These are phyloP conservation scores for Cheilosia scutellata DNA, from an alignment of 2,888 invertebrate genomes.

Conservation along the genomic window DNA sequence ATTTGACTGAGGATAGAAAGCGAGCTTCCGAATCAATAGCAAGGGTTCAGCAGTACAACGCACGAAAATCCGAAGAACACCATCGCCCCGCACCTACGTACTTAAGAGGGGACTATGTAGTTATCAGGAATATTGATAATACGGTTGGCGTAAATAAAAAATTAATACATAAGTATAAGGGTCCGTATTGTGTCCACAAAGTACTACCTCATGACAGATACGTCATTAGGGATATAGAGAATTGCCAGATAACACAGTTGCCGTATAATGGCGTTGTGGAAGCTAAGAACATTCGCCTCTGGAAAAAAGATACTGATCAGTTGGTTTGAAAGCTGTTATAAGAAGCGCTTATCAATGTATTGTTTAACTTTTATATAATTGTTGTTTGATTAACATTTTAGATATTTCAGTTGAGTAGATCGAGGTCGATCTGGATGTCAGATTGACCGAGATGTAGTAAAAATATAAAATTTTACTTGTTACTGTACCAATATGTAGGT, in stretches of 20 bases:
- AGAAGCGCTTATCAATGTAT: no score
- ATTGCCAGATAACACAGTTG: conserved; percentile 4
- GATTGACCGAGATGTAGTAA: no score
- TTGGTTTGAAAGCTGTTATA: no score
- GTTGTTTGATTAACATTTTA: no score
- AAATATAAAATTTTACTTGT: no score
- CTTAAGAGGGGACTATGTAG: background rate
- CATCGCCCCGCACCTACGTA: background rate
- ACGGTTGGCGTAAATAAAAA: conserved; percentile 6
- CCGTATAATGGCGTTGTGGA: conserved; percentile 7
- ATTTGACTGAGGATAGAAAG: background rate
- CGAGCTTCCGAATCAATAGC: background rate
- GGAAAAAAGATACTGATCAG: background rate
- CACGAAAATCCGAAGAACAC: background rate
- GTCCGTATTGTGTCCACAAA: conserved; percentile 9
- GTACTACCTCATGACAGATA: conserved; percentile 11
- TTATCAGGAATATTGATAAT: background rate
- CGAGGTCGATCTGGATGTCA: no score
- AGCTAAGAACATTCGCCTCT: conserved; percentile 1
- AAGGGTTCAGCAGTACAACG: conserved; percentile 5
- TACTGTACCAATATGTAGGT: no score
- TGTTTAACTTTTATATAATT: no score
- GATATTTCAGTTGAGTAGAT: no score
- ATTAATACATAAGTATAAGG: conserved; percentile 4
- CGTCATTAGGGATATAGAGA: conserved; percentile 5